These are phyloP conservation scores for Petrolisthes cinctipes DNA, from an alignment of 2,888 invertebrate species.

Conservation along the genomic window DNA sequence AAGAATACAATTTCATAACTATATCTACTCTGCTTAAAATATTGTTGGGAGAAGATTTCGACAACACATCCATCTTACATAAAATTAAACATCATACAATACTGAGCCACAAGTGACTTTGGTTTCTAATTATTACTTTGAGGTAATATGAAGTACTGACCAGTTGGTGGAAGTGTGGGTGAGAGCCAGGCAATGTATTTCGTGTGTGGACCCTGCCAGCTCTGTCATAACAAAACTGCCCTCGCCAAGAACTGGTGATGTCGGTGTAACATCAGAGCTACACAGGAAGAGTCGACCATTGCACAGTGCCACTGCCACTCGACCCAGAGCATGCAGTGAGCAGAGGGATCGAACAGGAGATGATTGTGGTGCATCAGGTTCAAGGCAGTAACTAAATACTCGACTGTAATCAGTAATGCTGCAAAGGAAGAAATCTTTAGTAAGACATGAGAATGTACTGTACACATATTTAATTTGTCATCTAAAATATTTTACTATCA, in stretches of 20 bases:
- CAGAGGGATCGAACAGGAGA: constrained; percentile 78
- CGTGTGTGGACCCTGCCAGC: constrained; percentile 76
- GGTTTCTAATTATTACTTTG: too few relatives aligned
- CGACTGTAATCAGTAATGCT: constrained; percentile 75
- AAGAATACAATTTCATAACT: too few relatives aligned
- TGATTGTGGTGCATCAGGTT: constrained; percentile 74
- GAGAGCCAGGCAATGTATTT: constrained; percentile 79
- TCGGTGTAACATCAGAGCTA: constrained; percentile 72
- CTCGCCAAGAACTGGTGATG: constrained; percentile 77
- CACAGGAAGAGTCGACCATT: constrained; percentile 75
- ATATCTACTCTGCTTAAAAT: too few relatives aligned
- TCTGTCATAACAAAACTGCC: constrained; percentile 84
- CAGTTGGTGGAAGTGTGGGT: constrained; percentile 71
- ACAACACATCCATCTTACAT: too few relatives aligned
- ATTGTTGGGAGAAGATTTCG: too few relatives aligned
- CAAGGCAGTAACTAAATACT: constrained; percentile 78
- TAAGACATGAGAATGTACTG: not conserved
- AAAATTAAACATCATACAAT: too few relatives aligned
- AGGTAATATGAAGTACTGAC: constrained; percentile 66
- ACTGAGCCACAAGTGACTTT: too few relatives aligned
- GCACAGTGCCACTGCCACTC: constrained; percentile 85
- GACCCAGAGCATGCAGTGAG: constrained; percentile 77
- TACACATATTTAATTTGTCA: not conserved
- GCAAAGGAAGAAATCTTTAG: constrained; percentile 29
- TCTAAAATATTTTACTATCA: not conserved